Conservation (phyloP, 2,797 vertebrate species). For the Sphenodon punctatus region DNA sequence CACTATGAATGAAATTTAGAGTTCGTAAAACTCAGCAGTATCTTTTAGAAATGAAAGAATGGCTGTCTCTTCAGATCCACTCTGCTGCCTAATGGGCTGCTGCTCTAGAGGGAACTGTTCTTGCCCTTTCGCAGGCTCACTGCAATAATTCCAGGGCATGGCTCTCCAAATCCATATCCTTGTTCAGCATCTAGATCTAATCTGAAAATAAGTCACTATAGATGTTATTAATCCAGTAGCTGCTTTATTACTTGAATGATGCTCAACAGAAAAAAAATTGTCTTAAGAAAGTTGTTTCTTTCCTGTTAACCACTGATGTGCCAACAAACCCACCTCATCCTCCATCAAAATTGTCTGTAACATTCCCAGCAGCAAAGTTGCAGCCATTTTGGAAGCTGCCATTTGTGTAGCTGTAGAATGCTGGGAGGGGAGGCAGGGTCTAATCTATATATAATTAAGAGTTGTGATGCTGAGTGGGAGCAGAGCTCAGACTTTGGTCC, state of each 20-base stretch:
- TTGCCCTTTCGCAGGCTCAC: constrained; percentile 6
- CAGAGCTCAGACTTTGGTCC: no score
- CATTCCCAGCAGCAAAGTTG: no score
- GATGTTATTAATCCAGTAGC: constrained; percentile 59
- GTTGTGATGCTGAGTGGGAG: no score
- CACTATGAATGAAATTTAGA: not conserved
- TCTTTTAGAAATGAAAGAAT: constrained; percentile 3
- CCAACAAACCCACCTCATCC: not conserved
- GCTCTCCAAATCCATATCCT: not conserved
- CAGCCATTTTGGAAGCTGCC: no score
- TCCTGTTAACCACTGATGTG: not conserved
- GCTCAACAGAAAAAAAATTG: constrained; percentile 30
- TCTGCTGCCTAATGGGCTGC: constrained; percentile 21
- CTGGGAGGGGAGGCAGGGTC: no score
- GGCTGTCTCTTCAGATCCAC: constrained; percentile 33
- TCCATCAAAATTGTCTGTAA: no score
- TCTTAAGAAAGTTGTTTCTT: not conserved
- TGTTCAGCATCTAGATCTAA: constrained; percentile 36
- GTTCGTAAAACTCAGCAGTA: not conserved
- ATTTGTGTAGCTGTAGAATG: no score
- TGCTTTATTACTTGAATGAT: constrained; percentile 51
- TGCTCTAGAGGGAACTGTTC: not conserved
- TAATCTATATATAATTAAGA: no score
- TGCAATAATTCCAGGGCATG: constrained; percentile 25
- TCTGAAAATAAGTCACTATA: constrained; percentile 62